Evolutionary conservation across 1,140 invertebrate genomes (phyloP).

Genomic region (Zaprionus davidi): DNA sequence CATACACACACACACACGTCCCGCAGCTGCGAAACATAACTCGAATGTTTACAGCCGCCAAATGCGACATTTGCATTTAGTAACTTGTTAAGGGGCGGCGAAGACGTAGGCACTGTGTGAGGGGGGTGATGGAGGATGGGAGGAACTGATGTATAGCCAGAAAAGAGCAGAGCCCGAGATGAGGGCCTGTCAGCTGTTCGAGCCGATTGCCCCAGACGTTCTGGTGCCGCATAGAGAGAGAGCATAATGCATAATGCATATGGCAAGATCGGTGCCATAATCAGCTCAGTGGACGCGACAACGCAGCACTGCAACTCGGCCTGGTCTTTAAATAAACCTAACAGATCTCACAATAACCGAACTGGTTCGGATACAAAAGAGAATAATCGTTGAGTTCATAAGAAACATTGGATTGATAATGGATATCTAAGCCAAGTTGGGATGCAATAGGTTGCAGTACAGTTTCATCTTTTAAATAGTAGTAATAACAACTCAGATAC

Average conservation of each 20-base stretch:
- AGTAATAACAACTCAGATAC: no score
- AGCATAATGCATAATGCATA: neutral
- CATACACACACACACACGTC: neutral
- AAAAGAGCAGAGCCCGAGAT: constrained; percentile 1
- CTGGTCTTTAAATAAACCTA: no score
- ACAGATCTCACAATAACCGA: no score
- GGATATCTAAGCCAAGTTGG: no score
- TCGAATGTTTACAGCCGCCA: constrained; percentile 1
- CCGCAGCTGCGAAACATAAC: constrained; percentile 6
- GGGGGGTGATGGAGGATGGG: neutral
- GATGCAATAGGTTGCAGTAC: no score
- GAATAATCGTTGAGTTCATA: no score
- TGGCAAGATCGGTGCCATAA: neutral
- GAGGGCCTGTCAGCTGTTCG: neutral
- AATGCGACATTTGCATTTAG: constrained; percentile 36
- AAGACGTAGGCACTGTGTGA: neutral
- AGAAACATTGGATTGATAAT: no score
- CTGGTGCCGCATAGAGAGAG: constrained; percentile 14
- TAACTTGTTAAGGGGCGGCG: constrained; percentile 15
- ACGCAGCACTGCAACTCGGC: no score
- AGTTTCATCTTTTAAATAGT: no score
- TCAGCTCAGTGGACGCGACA: neutral
- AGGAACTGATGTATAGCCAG: neutral
- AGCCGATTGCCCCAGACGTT: constrained; percentile 18
- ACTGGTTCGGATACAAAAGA: no score